Evolutionary conservation across 2,888 invertebrate species (phyloP), one percentile per base, ranked within the genome.

Genomic region (Neoitamus cyanurus): DNA sequence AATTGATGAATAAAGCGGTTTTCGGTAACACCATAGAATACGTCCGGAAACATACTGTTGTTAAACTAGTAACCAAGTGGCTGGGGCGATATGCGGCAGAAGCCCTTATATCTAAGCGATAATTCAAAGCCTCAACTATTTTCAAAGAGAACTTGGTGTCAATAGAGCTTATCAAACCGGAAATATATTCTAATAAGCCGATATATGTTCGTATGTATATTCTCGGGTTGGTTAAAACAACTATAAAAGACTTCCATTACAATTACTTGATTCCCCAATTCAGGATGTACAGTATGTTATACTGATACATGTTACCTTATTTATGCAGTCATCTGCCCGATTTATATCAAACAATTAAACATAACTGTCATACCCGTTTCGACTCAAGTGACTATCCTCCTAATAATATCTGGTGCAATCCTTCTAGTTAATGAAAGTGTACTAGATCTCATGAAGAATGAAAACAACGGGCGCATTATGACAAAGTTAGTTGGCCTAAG

Each of bases 11-110:
- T 15, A 84, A 84, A 9, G 34, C 77, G 9, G 84, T 34, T 31
- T 77, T 75, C 34, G 84, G 77, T 6, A 77, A 87, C 69, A 86
- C 87, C 7, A 86, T 87, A 85, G 86, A 87, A 83, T 87, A 87
- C 84, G 86, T 87, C 0, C 86, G 86, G 72, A 87, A 86, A 20
- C 80, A 87, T 48, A 85, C 85, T 48, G 31, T 84, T 75, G 73
- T 87, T 58, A 86, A 84, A 84, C 31, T 87, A 6, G 73, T 87
- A 7, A 69, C 83, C 34, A 15, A 46, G 34, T 87, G 85, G 86
- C 75, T 85, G n/a, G 84, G 28, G 15, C 9, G 36, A 20, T 31
- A 36, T 15, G 68, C 42, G 25, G 75, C 72, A 2, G 82, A 69
- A 37, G 34, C 70, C n/a, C 31, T 85, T 13, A 73, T 73, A 34